Conservation (phyloP, 2,888 invertebrate genomes). For the Diaphora mendica region DNA sequence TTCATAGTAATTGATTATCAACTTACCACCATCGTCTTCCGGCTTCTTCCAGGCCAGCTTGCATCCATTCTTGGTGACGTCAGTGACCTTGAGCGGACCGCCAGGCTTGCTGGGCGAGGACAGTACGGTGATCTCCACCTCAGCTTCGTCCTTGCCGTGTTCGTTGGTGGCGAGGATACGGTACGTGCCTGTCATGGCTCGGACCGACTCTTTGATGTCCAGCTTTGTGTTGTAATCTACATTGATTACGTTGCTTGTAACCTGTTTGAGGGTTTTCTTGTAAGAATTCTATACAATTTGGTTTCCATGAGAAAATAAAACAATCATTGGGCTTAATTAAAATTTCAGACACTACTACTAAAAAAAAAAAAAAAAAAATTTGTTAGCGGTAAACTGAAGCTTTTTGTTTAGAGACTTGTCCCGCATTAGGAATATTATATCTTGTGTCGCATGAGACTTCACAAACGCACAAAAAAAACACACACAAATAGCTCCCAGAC, state of each 20-base stretch:
- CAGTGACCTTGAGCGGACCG: conserved; percentile 95
- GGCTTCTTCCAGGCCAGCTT: conserved; percentile 97
- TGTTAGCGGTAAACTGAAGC: too few relatives aligned
- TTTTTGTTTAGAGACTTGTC: too few relatives aligned
- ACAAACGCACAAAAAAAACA: too few relatives aligned
- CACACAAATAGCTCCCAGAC: too few relatives aligned
- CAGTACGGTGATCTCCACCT: conserved; percentile 96
- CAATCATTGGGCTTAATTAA: too few relatives aligned
- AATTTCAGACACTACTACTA: too few relatives aligned
- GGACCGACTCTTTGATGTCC: conserved; percentile 91
- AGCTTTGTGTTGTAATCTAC: conserved; percentile 96
- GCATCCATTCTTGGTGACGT: conserved; percentile 95
- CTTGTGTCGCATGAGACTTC: too few relatives aligned
- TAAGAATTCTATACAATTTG: neutral
- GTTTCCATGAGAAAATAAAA: too few relatives aligned
- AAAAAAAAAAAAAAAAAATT: too few relatives aligned
- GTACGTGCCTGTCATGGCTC: conserved; percentile 96
- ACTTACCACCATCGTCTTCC: conserved; percentile 95
- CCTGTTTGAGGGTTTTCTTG: conserved; percentile 53
- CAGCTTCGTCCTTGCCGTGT: conserved; percentile 96
- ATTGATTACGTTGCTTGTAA: conserved; percentile 92
- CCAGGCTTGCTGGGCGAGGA: conserved; percentile 94
- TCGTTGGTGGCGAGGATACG: conserved; percentile 96
- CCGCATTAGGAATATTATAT: too few relatives aligned
- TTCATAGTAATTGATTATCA: too few relatives aligned